phyloP scores from a whole-genome alignment of 2,113 vertebrate species.

The Ursus arctos region DNA sequence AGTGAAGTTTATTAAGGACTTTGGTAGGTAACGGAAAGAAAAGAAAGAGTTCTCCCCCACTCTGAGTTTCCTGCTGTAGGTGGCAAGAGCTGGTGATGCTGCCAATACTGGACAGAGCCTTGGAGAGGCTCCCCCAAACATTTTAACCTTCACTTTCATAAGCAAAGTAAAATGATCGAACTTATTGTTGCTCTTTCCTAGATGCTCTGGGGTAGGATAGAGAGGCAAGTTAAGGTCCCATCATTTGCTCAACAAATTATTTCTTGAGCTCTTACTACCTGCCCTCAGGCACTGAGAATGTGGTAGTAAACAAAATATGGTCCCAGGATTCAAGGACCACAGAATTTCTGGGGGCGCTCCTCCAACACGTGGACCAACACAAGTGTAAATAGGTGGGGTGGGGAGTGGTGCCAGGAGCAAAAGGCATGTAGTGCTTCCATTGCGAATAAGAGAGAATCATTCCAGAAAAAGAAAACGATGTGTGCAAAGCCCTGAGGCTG shows the following conservation, averaged over 20 bases:
- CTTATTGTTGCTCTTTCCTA: background rate
- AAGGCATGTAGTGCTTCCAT: background rate
- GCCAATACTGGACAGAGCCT: background rate
- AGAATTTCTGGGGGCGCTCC: background rate
- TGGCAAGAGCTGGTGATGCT: background rate
- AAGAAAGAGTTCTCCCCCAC: background rate
- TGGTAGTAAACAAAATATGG: background rate
- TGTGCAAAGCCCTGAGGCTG: background rate
- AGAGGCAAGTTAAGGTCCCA: background rate
- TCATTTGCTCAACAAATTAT: background rate
- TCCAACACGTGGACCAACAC: background rate
- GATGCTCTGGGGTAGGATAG: background rate
- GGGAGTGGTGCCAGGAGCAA: background rate
- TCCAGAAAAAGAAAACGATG: background rate
- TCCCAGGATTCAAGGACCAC: background rate
- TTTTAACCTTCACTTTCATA: background rate
- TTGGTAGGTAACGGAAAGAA: background rate
- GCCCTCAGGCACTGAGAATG: background rate
- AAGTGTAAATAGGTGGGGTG: background rate
- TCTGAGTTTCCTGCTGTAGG: background rate
- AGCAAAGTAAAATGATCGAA: background rate
- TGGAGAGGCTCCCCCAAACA: background rate
- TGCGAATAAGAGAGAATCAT: background rate
- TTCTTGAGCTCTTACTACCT: background rate
- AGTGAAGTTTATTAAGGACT: background rate